Evolutionary conservation across 2,888 invertebrate species (phyloP).

Genomic region (Siphlonurus alternatus): DNA sequence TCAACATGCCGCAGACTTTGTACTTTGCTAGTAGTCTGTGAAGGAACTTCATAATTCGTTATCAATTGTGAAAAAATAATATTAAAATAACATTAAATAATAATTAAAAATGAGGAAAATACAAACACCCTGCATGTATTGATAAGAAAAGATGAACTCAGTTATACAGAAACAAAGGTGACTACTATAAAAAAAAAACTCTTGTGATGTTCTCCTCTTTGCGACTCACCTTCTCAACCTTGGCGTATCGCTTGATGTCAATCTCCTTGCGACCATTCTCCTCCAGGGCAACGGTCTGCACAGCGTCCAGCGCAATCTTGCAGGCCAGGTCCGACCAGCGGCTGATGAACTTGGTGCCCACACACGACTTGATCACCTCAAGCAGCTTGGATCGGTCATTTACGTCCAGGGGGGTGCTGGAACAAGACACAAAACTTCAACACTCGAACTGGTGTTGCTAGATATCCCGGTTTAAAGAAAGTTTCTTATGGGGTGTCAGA

Average conservation of each 20-base stretch:
- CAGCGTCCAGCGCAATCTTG: conserved; percentile 88
- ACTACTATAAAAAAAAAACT: not conserved
- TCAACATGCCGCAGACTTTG: not conserved
- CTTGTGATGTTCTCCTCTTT: not conserved
- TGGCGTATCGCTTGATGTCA: conserved; percentile 95
- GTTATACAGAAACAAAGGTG: no score
- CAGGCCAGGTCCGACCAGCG: conserved; percentile 94
- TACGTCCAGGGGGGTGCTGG: conserved; percentile 60
- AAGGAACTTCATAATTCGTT: no score
- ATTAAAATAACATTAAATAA: no score
- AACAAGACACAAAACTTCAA: conserved; percentile 13
- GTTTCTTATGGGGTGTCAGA: not conserved
- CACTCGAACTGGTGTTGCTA: not conserved
- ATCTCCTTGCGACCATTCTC: conserved; percentile 86
- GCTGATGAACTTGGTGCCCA: conserved; percentile 94
- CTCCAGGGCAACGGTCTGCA: conserved; percentile 73
- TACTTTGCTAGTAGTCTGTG: no score
- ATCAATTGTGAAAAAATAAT: no score
- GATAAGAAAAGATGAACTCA: no score
- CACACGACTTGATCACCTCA: conserved; percentile 78
- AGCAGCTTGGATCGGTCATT: conserved; percentile 66
- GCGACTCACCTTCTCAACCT: conserved; percentile 46
- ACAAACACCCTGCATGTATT: no score
- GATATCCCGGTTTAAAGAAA: not conserved
- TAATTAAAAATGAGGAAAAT: no score